Conservation (phyloP, 2,888 invertebrate species). For the Nymphalis polychloros region DNA sequence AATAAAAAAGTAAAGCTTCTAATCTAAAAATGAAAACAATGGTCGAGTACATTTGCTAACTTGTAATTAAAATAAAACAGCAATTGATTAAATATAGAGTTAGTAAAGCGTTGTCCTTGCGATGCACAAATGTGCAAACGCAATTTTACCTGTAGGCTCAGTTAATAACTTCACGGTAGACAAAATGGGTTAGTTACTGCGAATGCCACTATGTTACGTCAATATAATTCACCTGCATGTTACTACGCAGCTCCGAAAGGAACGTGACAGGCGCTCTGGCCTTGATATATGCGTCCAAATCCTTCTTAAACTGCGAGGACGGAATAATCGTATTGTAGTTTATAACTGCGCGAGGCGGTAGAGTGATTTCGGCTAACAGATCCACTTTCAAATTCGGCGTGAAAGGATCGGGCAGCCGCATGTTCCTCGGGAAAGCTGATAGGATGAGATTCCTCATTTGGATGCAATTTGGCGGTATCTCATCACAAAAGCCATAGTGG, state of each 20-base stretch:
- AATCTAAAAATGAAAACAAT: background rate
- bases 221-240: slow-evolving; percentile 85
- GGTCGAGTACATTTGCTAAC: background rate
- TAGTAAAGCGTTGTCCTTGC: background rate
- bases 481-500: slow-evolving; percentile 99
- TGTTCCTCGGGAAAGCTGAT: slow-evolving; percentile 98
- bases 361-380: slow-evolving; percentile 92
- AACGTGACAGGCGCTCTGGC: slow-evolving; percentile 97
- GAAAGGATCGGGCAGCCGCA: slow-evolving; percentile 99
- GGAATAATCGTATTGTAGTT: slow-evolving; percentile 94
- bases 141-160: slow-evolving; percentile 3
- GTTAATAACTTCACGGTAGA: background rate
- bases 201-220: slow-evolving; percentile 4
- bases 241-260: slow-evolving; percentile 94
- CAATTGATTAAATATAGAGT: background rate
- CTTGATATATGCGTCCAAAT: slow-evolving; percentile 97
- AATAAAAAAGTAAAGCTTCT: background rate
- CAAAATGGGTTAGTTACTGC: slow-evolving; percentile 7
- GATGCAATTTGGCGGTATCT: slow-evolving; percentile 99
- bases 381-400: slow-evolving; percentile 98
- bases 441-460: slow-evolving; percentile 99
- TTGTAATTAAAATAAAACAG: background rate
- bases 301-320: slow-evolving; percentile 94
- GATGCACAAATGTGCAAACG: background rate
- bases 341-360: slow-evolving; percentile 93